Evolutionary conservation across 2,113 vertebrate genomes (phyloP).

Genomic region (Lates calcarifer): DNA sequence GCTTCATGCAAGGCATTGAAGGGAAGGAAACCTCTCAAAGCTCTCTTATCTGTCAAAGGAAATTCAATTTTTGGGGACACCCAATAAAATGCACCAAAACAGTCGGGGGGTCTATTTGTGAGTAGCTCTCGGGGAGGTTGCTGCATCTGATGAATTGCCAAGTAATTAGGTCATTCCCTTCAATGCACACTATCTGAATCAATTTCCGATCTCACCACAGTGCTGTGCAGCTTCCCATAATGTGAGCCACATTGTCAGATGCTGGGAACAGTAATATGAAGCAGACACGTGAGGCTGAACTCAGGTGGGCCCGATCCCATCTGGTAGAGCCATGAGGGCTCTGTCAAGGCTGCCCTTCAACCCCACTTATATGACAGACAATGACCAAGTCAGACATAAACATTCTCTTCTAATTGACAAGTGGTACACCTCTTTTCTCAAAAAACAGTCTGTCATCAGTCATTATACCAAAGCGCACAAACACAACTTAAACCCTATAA

Average conservation of each 20-base stretch:
- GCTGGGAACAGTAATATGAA: slow-evolving; percentile 67
- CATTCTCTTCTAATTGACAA: neutral
- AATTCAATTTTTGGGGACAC: slow-evolving; percentile 55
- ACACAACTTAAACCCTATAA: neutral
- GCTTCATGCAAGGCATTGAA: slow-evolving; percentile 35
- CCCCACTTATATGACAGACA: slow-evolving; percentile 1
- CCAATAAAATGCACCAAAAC: slow-evolving; percentile 53
- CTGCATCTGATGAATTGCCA: slow-evolving; percentile 66
- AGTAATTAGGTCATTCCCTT: slow-evolving; percentile 78
- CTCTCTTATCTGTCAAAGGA: slow-evolving; percentile 61
- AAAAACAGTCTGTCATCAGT: neutral
- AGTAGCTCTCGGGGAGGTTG: slow-evolving; percentile 34
- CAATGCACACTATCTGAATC: slow-evolving; percentile 73
- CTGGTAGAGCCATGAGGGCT: slow-evolving; percentile 39
- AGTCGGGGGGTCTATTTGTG: slow-evolving; percentile 21
- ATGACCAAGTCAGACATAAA: neutral
- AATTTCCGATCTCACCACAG: slow-evolving; percentile 71
- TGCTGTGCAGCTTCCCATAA: slow-evolving; percentile 67
- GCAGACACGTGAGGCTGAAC: slow-evolving; percentile 69
- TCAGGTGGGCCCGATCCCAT: slow-evolving; percentile 72
- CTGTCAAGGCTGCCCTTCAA: slow-evolving; percentile 38
- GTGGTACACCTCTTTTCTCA: neutral
- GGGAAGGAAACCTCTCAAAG: slow-evolving; percentile 46
- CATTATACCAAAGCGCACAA: neutral
- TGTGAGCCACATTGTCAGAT: slow-evolving; percentile 80